These are phyloP conservation scores for Rhingia rostrata DNA, from an alignment of 2,888 invertebrate genomes.

Conservation along the genomic window DNA sequence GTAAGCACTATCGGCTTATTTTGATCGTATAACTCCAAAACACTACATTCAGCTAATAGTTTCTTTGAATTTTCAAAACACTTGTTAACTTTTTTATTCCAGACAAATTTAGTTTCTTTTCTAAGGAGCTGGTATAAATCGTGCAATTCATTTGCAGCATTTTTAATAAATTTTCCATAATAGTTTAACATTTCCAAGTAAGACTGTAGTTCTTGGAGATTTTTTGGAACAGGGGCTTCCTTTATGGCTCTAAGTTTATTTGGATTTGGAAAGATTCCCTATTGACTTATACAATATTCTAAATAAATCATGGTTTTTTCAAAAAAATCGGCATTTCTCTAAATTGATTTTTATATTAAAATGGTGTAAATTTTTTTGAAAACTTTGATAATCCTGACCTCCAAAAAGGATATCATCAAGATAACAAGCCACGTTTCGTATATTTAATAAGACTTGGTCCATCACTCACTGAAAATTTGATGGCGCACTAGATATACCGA, in stretches of 20 bases:
- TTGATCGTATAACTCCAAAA: conserved; percentile 47
- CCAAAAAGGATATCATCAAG: too few relatives aligned
- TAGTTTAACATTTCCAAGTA: conserved; percentile 32
- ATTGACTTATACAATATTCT: conserved; percentile 17
- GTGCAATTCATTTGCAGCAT: too few relatives aligned
- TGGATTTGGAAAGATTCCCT: conserved; percentile 30
- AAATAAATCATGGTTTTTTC: conserved; percentile 32
- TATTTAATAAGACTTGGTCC: background rate
- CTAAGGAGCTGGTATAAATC: too few relatives aligned
- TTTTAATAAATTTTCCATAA: conserved; percentile 18
- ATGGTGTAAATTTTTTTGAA: background rate
- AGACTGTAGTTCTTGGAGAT: conserved; percentile 27
- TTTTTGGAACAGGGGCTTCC: conserved; percentile 24
- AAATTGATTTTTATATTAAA: conserved; percentile 15
- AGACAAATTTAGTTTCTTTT: too few relatives aligned
- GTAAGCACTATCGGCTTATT: conserved; percentile 55
- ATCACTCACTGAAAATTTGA: conserved; percentile 37
- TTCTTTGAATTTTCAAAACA: background rate
- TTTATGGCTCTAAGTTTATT: conserved; percentile 35
- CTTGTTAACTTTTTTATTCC: too few relatives aligned
- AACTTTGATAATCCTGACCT: too few relatives aligned
- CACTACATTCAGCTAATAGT: background rate
- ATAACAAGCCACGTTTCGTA: background rate
- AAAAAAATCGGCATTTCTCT: conserved; percentile 24
- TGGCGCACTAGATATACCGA: conserved; percentile 52